Evolutionary conservation across 2,888 invertebrate genomes (phyloP).

Genomic region (Erebia aethiops): DNA sequence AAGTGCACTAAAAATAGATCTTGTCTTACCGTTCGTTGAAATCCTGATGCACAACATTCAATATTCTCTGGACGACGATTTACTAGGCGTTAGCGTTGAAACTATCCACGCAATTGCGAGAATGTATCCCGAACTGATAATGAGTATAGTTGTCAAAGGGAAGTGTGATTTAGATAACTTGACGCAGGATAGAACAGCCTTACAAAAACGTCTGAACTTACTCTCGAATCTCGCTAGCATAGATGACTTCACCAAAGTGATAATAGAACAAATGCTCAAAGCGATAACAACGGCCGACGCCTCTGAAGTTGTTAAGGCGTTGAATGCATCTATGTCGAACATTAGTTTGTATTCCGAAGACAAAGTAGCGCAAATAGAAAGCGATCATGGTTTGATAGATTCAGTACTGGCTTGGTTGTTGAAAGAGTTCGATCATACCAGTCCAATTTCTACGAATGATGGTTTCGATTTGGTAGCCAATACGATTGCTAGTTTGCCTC

Average conservation of each 20-base stretch:
- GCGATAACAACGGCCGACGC: constrained; percentile 57
- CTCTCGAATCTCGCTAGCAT: constrained; percentile 74
- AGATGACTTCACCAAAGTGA: constrained; percentile 74
- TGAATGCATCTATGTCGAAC: constrained; percentile 63
- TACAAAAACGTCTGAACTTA: constrained; percentile 70
- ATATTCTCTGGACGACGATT: constrained; percentile 63
- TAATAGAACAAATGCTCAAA: constrained; percentile 71
- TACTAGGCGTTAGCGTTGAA: constrained; percentile 71
- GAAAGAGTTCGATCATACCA: constrained; percentile 54
- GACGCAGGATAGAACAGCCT: constrained; percentile 54
- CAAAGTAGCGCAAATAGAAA: constrained; percentile 71
- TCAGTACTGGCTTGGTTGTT: constrained; percentile 66
- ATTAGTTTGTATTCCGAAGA: constrained; percentile 58
- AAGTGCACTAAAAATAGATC: constrained; percentile 66
- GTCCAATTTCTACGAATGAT: constrained; percentile 53
- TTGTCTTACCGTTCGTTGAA: constrained; percentile 79
- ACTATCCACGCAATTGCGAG: constrained; percentile 80
- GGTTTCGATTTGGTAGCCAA: constrained; percentile 64
- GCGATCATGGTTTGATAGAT: constrained; percentile 69
- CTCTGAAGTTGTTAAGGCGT: constrained; percentile 61
- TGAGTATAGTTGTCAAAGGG: constrained; percentile 73
- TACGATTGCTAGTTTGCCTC: constrained; percentile 62
- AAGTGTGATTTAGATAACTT: constrained; percentile 68
- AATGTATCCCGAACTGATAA: constrained; percentile 80
- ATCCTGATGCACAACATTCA: constrained; percentile 77